Evolutionary conservation across 2,888 invertebrate species (phyloP), one percentile per base, ranked within the genome.

Genomic region (Gymnoscelis rufifasciata): DNA sequence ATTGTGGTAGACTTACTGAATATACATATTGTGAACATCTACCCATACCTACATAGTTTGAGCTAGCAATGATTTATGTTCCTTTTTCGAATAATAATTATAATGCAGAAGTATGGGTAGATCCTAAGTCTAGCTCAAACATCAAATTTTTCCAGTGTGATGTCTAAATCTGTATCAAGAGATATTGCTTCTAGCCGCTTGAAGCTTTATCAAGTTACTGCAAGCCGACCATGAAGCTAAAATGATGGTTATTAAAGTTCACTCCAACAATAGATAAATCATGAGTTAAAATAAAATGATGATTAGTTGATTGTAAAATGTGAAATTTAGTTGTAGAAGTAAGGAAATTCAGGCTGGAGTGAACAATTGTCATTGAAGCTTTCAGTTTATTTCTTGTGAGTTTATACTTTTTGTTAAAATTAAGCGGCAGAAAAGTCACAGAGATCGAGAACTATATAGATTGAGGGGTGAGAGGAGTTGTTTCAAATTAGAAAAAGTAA

Each of bases 1-100:
- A 87, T 87, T 87, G 77, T 86, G 86, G 81, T 87, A 84, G 83
- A 84, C 86, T 86, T 79, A 74, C 57, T 43, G 43, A 47, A 43
- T 49, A 71, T 66, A 69, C 71, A 71, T 71, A 64, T 66, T 64
- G 65, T 64, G 54, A 65, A 60, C 56, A 52, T 72, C 77, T 81
- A 67, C 74, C 75, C 73, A 72, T 73, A 47, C 28, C 52, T 58
- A 52, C 6, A 35, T 50, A 43, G 68, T 71, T 78, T 72, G 86
- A 80, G 84, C 87, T 84, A 86, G 87, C 86, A 57, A 81, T 62
- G 51, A 69, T 68, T 83, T 83, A 43, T 36, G 69, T 83, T 81
- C 60, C 54, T 48, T 53, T 51, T 33, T 43, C 43, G 45, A 55
- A 59, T 60, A 62, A 60, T 13, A 56, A 56, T 60, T 59, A 46